Evolutionary conservation across 2,113 vertebrate species (phyloP).

Genomic region (Gila orcuttii): DNA sequence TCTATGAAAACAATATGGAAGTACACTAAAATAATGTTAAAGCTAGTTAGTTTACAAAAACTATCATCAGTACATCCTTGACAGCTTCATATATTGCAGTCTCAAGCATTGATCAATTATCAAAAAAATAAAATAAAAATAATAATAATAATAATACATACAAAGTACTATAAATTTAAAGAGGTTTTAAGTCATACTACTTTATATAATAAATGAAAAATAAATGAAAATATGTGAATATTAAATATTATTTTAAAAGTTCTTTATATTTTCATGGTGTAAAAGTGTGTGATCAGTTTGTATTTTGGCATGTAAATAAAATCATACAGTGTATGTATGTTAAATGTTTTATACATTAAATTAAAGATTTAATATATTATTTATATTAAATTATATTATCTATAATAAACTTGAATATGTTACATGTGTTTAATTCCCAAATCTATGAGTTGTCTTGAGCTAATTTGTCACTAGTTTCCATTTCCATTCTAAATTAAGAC

Average conservation of each 20-base stretch:
- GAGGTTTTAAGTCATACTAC: not conserved
- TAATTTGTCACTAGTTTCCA: not conserved
- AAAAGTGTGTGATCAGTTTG: not conserved
- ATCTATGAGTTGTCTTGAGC: not conserved
- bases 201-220: not conserved
- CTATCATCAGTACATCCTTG: not conserved
- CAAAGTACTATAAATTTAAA: not conserved
- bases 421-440: not conserved
- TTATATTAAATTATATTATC: not conserved
- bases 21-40: not conserved
- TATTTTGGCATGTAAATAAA: not conserved
- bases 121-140: not conserved
- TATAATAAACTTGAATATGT: not conserved
- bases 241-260: not conserved
- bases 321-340: not conserved
- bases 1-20: not conserved
- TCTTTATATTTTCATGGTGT: not conserved
- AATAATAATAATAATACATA: not conserved
- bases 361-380: not conserved
- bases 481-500: not conserved
- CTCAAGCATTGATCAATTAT: not conserved
- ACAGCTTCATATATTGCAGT: conserved; percentile 16
- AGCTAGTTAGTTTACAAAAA: not conserved
- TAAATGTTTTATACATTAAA: not conserved
- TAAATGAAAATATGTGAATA: not conserved